A percentile compares a stretch with the other conserved stretches of the same genome.
These are phyloP conservation scores for Nephrotoma appendiculata DNA, from an alignment of 2,888 invertebrate species.

Conservation along the genomic window DNA sequence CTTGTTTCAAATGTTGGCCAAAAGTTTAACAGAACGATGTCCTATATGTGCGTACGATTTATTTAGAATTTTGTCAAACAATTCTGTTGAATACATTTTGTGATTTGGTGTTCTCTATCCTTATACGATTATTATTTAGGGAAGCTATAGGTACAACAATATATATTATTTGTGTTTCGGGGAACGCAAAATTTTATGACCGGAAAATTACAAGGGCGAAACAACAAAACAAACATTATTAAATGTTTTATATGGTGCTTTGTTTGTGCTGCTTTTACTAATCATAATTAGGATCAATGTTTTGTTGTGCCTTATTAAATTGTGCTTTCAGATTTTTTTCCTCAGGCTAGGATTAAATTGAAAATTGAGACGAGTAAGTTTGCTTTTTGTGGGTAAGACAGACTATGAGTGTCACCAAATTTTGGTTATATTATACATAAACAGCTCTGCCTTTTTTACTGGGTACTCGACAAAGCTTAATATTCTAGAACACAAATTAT, in stretches of 20 bases:
- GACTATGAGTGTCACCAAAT: too few species aligned
- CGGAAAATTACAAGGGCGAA: neutral
- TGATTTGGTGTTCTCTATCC: neutral
- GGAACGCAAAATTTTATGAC: neutral
- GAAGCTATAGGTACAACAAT: neutral
- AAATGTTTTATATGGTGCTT: neutral
- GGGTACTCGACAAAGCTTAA: too few species aligned
- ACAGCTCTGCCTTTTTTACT: too few species aligned
- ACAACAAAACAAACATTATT: neutral
- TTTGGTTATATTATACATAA: too few species aligned
- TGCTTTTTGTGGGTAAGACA: too few species aligned
- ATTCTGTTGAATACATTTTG: neutral
- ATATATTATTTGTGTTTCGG: neutral
- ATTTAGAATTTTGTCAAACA: neutral
- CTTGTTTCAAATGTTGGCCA: neutral
- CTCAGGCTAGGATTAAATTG: too few species aligned
- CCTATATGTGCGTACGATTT: neutral
- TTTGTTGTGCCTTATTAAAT: neutral
- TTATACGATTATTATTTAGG: too few species aligned
- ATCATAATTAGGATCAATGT: neutral
- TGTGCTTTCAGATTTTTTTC: too few species aligned
- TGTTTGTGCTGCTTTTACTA: neutral
- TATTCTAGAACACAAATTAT: too few species aligned
- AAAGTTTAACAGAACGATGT: neutral
- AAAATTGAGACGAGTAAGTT: too few species aligned